These are phyloP conservation scores for Andinoacara biseriatus DNA, from an alignment of 2,113 vertebrate genomes.

Conservation along the genomic window DNA sequence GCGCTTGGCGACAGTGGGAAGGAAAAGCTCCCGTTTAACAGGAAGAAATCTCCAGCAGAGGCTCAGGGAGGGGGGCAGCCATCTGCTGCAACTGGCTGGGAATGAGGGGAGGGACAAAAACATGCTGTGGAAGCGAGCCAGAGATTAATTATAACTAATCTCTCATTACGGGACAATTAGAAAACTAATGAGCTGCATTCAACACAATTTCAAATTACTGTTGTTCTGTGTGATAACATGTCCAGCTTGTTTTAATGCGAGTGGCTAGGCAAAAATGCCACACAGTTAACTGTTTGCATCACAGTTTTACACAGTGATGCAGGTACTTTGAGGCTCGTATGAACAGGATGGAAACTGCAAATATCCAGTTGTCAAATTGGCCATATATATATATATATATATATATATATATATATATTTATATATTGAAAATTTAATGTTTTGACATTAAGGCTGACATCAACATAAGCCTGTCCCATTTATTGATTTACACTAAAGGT, in stretches of 20 bases:
- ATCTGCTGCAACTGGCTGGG: no score
- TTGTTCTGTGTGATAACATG: not conserved
- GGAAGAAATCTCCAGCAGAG: no score
- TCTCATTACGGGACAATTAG: not conserved
- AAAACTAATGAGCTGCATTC: not conserved
- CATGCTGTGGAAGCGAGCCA: no score
- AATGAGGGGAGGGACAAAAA: no score
- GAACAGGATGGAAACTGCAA: not conserved
- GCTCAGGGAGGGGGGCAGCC: no score
- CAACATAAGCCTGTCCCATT: not conserved
- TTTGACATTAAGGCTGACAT: no score
- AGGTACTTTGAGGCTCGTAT: not conserved
- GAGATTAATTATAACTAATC: no score
- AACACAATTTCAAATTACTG: not conserved
- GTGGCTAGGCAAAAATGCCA: not conserved
- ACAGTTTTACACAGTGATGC: not conserved
- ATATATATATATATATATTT: no score
- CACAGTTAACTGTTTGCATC: not conserved
- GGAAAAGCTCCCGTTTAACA: no score
- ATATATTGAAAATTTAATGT: not conserved
- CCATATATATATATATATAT: rapidly evolving
- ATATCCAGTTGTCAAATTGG: not conserved
- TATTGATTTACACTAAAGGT: not conserved
- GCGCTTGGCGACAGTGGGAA: no score
- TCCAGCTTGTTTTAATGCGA: not conserved